These are phyloP conservation scores for Trissoscelio sp. DNA, from an alignment of 2,888 invertebrate genomes.

Conservation along the genomic window DNA sequence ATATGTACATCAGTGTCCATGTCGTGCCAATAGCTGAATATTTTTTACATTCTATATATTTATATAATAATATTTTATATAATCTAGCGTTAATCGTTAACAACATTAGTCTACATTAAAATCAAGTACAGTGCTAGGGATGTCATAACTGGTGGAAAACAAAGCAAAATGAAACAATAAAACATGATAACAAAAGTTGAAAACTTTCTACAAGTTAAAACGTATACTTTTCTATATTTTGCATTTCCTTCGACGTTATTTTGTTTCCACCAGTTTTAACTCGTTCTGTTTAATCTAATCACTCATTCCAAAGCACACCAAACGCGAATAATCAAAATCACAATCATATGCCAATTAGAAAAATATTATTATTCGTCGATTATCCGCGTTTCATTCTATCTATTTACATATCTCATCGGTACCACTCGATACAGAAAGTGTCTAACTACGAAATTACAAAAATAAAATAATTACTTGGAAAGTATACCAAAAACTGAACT, in stretches of 20 bases:
- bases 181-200: not conserved
- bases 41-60: slow-evolving; percentile 70
- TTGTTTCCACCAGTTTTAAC: slow-evolving; percentile 31
- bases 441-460: slow-evolving; percentile 42
- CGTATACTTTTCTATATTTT: not conserved
- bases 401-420: slow-evolving; percentile 37
- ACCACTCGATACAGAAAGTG: slow-evolving; percentile 14
- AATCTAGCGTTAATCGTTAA: slow-evolving; percentile 53
- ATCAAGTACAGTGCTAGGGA: slow-evolving; percentile 40
- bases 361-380: slow-evolving; percentile 44
- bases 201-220: not conserved
- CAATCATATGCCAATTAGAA: slow-evolving; percentile 40
- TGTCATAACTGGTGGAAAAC: slow-evolving; percentile 32
- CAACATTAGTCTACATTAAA: slow-evolving; percentile 55
- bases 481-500: not conserved
- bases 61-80: slow-evolving; percentile 30
- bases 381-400: slow-evolving; percentile 28
- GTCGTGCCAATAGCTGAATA: slow-evolving; percentile 82
- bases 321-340: slow-evolving; percentile 57
- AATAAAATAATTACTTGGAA: slow-evolving; percentile 3
- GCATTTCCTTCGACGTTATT: not conserved
- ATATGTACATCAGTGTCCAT: slow-evolving; percentile 83
- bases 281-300: slow-evolving; percentile 39
- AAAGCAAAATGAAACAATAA: slow-evolving; percentile 4
- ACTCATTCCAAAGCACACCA: slow-evolving; percentile 57